phyloP scores from a whole-genome alignment of 2,888 invertebrate species.

The Metopia argyrocephala region DNA sequence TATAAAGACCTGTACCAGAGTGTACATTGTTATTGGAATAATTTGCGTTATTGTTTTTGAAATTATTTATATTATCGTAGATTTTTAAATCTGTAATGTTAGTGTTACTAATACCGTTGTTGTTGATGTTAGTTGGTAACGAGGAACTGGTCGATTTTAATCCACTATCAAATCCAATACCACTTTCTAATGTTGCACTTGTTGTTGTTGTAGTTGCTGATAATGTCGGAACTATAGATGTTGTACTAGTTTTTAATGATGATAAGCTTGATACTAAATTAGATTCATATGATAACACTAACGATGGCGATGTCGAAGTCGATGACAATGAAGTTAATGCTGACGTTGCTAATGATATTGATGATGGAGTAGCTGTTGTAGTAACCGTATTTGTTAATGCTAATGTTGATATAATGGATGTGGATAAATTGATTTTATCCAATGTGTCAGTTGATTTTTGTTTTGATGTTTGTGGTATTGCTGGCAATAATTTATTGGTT shows the following conservation, averaged over 20 bases:
- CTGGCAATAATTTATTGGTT: slow-evolving; percentile 31
- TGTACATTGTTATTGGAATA: slow-evolving; percentile 46
- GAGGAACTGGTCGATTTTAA: slow-evolving; percentile 39
- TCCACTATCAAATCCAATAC: slow-evolving; percentile 15
- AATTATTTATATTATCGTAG: slow-evolving; percentile 50
- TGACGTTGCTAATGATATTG: slow-evolving; percentile 32
- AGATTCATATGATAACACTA: slow-evolving; percentile 22
- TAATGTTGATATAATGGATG: slow-evolving; percentile 36
- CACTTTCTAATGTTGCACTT: slow-evolving; percentile 19
- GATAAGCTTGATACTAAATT: slow-evolving; percentile 10
- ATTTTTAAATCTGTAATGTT: slow-evolving; percentile 15
- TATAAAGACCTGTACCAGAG: not conserved
- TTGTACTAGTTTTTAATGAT: not conserved
- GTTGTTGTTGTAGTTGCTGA: slow-evolving; percentile 51
- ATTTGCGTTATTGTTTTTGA: slow-evolving; percentile 55
- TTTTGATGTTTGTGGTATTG: slow-evolving; percentile 25
- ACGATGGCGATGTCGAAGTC: not conserved
- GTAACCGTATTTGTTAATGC: slow-evolving; percentile 4
- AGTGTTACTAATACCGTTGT: slow-evolving; percentile 44
- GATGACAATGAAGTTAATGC: not conserved
- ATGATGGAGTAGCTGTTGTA: slow-evolving; percentile 30
- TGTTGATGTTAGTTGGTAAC: slow-evolving; percentile 50
- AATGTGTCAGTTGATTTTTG: slow-evolving; percentile 38
- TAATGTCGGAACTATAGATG: slow-evolving; percentile 22
- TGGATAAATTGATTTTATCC: slow-evolving; percentile 28